A percentile compares a stretch with the other conserved stretches of the same genome.
Evolutionary conservation across 2,797 vertebrate species (phyloP).

Genomic region (Helostoma temminkii): DNA sequence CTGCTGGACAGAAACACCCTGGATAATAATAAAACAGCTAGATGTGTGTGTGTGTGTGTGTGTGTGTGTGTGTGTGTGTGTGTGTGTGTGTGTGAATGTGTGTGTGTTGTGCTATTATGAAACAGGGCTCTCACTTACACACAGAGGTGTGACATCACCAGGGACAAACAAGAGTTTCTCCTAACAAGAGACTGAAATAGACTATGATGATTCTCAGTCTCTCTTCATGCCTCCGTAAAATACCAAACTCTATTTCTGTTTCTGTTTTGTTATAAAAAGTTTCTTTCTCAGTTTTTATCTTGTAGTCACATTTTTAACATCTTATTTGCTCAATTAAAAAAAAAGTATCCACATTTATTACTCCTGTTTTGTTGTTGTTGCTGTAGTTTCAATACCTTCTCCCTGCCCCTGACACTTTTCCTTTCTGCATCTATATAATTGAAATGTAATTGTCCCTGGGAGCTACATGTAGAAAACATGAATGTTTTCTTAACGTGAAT

Average conservation of each 20-base stretch:
- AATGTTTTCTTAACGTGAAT: conserved; percentile 44
- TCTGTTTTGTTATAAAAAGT: too few species aligned
- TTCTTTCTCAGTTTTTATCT: too few species aligned
- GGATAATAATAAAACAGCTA: conserved; percentile 32
- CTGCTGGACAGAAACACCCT: conserved; percentile 18
- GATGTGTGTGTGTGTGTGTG: conserved; percentile 19
- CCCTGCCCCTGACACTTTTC: conserved; percentile 8
- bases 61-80: conserved; percentile 7
- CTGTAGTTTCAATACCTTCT: not conserved
- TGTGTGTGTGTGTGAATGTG: conserved; percentile 21
- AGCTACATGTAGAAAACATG: conserved; percentile 47
- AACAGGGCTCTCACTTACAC: conserved; percentile 37
- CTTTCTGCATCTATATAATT: conserved; percentile 49
- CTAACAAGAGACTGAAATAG: conserved; percentile 59
- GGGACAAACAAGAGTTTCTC: conserved; percentile 53
- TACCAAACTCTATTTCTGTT: not conserved
- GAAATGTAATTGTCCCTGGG: conserved; percentile 29
- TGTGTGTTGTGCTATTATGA: conserved; percentile 36
- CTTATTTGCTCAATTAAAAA: too few species aligned
- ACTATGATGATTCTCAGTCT: conserved; percentile 9
- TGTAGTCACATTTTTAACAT: not conserved
- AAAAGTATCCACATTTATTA: not conserved
- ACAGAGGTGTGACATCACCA: conserved; percentile 62
- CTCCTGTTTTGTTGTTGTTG: too few species aligned
- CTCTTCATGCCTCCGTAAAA: conserved; percentile 20